A percentile compares a stretch with the other conserved stretches of the same genome.
These are phyloP conservation scores for Dipodomys spectabilis DNA, from an alignment of 2,113 vertebrate genomes.

Conservation along the genomic window DNA sequence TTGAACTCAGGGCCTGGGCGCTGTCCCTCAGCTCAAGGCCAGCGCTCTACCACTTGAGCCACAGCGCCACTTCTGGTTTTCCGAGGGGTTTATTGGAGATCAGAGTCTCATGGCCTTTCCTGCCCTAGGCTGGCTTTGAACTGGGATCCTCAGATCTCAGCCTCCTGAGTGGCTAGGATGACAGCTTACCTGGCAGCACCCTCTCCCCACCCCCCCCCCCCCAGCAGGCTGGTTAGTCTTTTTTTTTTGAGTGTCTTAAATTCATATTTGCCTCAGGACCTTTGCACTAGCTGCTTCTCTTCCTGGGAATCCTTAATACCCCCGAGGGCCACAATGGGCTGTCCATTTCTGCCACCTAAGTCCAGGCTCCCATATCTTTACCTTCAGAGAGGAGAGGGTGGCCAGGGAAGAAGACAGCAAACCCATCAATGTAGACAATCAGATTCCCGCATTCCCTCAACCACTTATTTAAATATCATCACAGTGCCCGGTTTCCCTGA, in stretches of 20 bases:
- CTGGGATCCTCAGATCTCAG: too few relatives aligned
- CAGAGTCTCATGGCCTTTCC: too few relatives aligned
- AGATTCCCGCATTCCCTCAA: neutral
- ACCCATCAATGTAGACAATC: neutral
- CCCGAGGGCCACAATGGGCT: neutral
- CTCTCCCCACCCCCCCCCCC: too few relatives aligned
- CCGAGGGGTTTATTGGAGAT: neutral
- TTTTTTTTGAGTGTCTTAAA: too few relatives aligned
- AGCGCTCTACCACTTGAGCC: too few relatives aligned
- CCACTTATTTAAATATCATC: neutral
- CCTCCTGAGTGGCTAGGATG: conserved; percentile 55
- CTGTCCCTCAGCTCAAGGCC: too few relatives aligned
- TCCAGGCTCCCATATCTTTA: neutral
- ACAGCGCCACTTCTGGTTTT: neutral
- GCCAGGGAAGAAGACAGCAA: neutral
- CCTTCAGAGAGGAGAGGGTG: neutral
- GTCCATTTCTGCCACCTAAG: neutral
- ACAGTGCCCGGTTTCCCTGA: neutral
- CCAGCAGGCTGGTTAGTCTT: too few relatives aligned
- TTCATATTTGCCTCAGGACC: too few relatives aligned
- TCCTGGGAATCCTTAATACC: neutral
- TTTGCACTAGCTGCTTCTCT: neutral
- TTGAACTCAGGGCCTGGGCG: too few relatives aligned
- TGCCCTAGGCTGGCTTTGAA: too few relatives aligned
- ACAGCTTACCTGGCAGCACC: too few relatives aligned